Conservation (phyloP, 2,797 vertebrate species). For the Pogoniulus pusillus region DNA sequence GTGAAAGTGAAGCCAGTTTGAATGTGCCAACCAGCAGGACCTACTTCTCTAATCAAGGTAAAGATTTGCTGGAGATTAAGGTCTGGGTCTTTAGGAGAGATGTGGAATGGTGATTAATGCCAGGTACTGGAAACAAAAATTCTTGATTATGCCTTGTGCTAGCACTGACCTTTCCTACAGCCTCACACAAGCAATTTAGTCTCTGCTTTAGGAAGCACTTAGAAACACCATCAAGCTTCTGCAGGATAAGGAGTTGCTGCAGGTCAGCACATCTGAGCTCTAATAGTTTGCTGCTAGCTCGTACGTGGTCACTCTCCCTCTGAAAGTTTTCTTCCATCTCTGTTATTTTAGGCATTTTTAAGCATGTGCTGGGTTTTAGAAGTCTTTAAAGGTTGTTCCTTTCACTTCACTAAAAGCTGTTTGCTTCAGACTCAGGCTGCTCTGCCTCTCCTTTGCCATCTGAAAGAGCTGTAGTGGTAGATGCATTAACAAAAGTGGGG, state of each 20-base stretch:
- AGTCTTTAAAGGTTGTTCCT: background rate
- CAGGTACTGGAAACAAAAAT: background rate
- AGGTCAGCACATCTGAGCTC: background rate
- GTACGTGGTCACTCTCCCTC: rapidly evolving
- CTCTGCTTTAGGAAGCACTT: background rate
- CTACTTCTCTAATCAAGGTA: background rate
- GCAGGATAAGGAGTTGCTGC: background rate
- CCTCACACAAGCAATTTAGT: background rate
- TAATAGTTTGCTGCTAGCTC: background rate
- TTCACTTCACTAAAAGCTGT: background rate
- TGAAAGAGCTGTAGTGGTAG: background rate
- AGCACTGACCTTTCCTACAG: background rate
- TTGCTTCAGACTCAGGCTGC: background rate
- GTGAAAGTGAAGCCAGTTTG: background rate
- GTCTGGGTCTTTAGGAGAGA: background rate
- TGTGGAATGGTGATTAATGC: background rate
- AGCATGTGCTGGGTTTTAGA: background rate
- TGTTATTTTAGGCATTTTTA: background rate
- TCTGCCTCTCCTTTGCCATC: background rate
- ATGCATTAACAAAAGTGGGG: too few species aligned
- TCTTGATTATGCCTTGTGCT: background rate
- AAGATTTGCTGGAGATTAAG: background rate
- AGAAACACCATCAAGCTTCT: background rate
- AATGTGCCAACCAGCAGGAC: background rate
- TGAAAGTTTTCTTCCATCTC: background rate